A percentile compares a stretch with the other conserved stretches of the same genome.
Conservation (phyloP, 2,797 vertebrate genomes). For the Cossypha caffra region DNA sequence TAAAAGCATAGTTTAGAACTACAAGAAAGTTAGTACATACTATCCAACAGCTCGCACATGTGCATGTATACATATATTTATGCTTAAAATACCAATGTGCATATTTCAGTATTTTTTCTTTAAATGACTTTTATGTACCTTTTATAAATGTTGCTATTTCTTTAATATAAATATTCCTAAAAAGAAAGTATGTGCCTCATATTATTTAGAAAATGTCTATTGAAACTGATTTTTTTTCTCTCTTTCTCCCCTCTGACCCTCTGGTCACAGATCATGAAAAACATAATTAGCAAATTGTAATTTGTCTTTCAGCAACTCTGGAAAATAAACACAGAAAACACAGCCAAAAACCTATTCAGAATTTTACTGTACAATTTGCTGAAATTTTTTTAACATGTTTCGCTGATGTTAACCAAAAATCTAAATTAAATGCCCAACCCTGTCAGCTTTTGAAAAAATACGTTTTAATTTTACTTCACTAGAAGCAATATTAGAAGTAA, state of each 20-base stretch:
- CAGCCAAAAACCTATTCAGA: background rate
- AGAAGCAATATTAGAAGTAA: background rate
- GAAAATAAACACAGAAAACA: constrained; percentile 8
- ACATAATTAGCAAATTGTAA: background rate
- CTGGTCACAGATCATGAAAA: background rate
- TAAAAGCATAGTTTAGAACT: constrained; percentile 8
- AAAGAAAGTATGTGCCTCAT: constrained; percentile 34
- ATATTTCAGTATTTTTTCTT: background rate
- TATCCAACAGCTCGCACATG: background rate
- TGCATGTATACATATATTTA: background rate
- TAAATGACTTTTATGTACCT: background rate
- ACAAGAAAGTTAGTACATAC: background rate
- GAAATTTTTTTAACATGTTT: background rate
- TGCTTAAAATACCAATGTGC: background rate
- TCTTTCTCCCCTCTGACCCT: background rate
- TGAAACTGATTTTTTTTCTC: background rate
- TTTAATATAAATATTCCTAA: constrained; percentile 35
- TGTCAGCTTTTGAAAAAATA: background rate
- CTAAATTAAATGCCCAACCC: background rate
- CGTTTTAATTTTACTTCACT: background rate
- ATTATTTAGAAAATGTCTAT: background rate
- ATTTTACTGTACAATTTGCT: background rate
- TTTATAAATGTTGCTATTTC: constrained; percentile 7
- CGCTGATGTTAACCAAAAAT: background rate
- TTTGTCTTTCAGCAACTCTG: constrained; percentile 7